Conservation (phyloP, 2,797 vertebrate genomes). For the Holocentrus rufus region DNA sequence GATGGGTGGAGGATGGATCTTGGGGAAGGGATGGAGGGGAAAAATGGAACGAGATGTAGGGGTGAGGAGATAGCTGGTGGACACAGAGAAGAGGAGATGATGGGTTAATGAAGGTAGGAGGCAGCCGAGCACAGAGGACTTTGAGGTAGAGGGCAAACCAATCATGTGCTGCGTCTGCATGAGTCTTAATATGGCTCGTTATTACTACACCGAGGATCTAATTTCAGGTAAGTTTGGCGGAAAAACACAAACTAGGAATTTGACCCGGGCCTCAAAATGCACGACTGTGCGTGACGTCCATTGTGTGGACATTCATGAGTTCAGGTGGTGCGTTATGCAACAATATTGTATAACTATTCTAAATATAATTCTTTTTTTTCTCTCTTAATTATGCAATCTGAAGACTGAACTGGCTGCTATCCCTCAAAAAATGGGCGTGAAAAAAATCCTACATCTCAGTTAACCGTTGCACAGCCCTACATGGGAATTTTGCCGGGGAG, state of each 20-base stretch:
- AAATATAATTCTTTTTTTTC: not conserved
- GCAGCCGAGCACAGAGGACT: conserved; percentile 32
- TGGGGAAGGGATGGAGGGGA: not conserved
- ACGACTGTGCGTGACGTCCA: not conserved
- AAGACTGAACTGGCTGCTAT: not conserved
- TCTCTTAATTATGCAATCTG: not conserved
- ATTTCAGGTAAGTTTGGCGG: not conserved
- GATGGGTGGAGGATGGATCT: conserved; percentile 19
- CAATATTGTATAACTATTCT: not conserved
- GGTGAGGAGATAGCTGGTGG: conserved; percentile 58
- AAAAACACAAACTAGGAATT: not conserved
- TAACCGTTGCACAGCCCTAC: no score
- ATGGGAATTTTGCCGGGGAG: no score
- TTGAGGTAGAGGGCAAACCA: conserved; percentile 10
- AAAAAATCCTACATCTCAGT: no score
- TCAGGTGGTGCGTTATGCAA: conserved; percentile 25
- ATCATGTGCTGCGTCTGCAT: not conserved
- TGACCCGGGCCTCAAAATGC: not conserved
- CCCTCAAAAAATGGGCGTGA: no score
- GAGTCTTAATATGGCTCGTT: not conserved
- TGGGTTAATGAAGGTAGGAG: conserved; percentile 41
- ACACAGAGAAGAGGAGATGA: conserved; percentile 65
- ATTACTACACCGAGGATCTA: not conserved
- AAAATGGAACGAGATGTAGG: conserved; percentile 18
- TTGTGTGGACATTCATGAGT: not conserved